Conservation (phyloP, 2,888 invertebrate genomes). For the Synergus umbraculus region DNA sequence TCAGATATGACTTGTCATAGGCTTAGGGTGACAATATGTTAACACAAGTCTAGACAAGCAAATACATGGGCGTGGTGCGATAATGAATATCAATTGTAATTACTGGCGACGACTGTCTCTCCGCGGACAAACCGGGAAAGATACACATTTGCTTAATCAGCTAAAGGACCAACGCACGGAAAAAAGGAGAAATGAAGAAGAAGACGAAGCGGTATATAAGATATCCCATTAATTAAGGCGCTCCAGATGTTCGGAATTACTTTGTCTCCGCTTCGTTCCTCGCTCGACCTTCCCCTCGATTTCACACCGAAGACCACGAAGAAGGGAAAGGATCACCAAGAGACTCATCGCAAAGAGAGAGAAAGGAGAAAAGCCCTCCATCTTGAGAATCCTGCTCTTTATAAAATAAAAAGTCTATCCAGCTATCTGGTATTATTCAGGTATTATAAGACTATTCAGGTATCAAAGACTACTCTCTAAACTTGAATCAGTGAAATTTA, state of each 20-base stretch:
- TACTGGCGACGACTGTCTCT: conserved; percentile 54
- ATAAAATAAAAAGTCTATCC: background rate
- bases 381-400: background rate
- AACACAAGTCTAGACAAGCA: conserved; percentile 29
- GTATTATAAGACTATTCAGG: too few relatives aligned
- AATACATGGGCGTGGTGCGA: conserved; percentile 48
- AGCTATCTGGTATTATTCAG: too few relatives aligned
- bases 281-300: conserved; percentile 60
- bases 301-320: conserved; percentile 57
- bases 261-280: conserved; percentile 65
- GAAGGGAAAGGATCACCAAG: conserved; percentile 28
- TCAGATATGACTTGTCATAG: background rate
- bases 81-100: conserved; percentile 65
- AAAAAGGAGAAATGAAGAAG: conserved; percentile 63
- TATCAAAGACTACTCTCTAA: too few relatives aligned
- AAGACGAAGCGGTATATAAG: conserved; percentile 64
- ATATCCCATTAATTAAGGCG: conserved; percentile 74
- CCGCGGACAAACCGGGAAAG: conserved; percentile 55
- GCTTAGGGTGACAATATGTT: conserved; percentile 8
- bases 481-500: too few relatives aligned
- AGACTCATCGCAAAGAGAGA: background rate
- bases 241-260: conserved; percentile 75
- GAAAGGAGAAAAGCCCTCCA: conserved; percentile 41
- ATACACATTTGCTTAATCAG: conserved; percentile 70
- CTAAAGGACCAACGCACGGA: conserved; percentile 61